Evolutionary conservation across 2,888 invertebrate genomes (phyloP), one percentile per base, ranked within the genome.

Genomic region (Caenorhabditis drosophilae): DNA sequence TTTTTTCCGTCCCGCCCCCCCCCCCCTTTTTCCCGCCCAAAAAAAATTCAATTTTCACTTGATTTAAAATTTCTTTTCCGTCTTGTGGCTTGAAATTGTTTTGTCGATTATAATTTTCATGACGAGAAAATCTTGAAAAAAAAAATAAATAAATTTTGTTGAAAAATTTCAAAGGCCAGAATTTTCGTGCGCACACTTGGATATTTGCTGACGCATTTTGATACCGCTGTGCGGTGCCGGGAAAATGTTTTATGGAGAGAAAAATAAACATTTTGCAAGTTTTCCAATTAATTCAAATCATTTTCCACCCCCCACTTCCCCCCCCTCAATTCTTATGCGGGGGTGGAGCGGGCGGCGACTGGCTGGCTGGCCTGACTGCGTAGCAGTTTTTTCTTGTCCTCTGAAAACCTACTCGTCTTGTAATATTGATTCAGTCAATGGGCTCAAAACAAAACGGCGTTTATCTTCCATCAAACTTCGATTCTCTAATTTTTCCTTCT

Each of bases 61-160:
- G 50, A 50, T 48, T 38, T 22, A 48, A n/a, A 23, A 48, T 36
- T n/a, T 48, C 48, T 25, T 48, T 48, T 20, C 15, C 15, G 34
- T 36, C 36, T 25, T 15, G 2, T 48, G 34, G 34, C 2, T 20
- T 48, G 25, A 9, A 4, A 12, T 4, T 9, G 7, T 20, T 41
- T 15, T 20, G 22, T 20, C 20, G 4, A 20, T 41, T 41, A n/a
- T 41, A 20, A 7, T 20, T 23, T 6, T 45, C 45, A 3, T 22
- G 15, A 1, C 45, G 26, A 4, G 45, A 45, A 20, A 45, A 45
- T 23, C 42, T 42, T 22, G 23, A 42, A 42, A 4, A 7, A 36
- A n/a, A 9, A 15, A 4, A 36, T 31, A 31, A 31, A 4, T 11
- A 4, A n/a, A 4, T 11, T 36, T 36, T 36, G 9, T 36, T 36